Percentiles rank a stretch among this genome's conserved stretches.
Evolutionary conservation across 2,797 vertebrate species (phyloP).

Genomic region (Danio albolineatus): DNA sequence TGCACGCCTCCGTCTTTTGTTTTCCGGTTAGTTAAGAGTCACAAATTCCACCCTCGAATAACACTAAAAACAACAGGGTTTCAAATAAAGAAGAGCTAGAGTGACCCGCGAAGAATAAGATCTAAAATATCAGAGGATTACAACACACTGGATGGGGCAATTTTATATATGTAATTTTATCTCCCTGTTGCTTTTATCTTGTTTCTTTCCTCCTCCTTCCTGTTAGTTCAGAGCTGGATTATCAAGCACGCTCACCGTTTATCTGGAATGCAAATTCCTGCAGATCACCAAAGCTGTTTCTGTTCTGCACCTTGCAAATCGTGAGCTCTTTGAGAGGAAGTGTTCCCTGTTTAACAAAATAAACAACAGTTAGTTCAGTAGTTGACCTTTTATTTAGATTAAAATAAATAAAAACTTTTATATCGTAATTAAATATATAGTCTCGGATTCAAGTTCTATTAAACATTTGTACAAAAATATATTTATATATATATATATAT

Average conservation of each 20-base stretch:
- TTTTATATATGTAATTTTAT: slow-evolving; percentile 1
- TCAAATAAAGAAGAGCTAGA: neutral
- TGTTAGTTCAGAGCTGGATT: neutral
- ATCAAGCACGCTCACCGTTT: slow-evolving; percentile 79
- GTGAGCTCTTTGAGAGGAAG: slow-evolving; percentile 89
- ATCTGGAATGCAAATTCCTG: slow-evolving; percentile 88
- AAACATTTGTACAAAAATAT: too few relatives aligned
- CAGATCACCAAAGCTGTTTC: slow-evolving; percentile 76
- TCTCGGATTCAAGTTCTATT: neutral
- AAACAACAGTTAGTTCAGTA: slow-evolving; percentile 26
- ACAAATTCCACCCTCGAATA: slow-evolving; percentile 4
- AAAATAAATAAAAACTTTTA: neutral
- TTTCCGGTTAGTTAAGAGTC: neutral
- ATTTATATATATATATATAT: too few relatives aligned
- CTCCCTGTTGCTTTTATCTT: slow-evolving; percentile 18
- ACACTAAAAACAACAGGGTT: neutral
- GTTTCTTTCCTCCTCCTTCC: neutral
- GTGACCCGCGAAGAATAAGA: neutral
- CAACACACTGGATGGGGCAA: neutral
- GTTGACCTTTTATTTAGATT: neutral
- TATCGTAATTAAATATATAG: neutral
- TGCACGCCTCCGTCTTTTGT: neutral
- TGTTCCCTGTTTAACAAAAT: slow-evolving; percentile 81
- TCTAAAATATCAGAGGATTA: neutral
- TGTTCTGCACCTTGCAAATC: slow-evolving; percentile 80